phyloP scores from a whole-genome alignment of 1,140 invertebrate genomes.

The Eriosoma lanigerum region DNA sequence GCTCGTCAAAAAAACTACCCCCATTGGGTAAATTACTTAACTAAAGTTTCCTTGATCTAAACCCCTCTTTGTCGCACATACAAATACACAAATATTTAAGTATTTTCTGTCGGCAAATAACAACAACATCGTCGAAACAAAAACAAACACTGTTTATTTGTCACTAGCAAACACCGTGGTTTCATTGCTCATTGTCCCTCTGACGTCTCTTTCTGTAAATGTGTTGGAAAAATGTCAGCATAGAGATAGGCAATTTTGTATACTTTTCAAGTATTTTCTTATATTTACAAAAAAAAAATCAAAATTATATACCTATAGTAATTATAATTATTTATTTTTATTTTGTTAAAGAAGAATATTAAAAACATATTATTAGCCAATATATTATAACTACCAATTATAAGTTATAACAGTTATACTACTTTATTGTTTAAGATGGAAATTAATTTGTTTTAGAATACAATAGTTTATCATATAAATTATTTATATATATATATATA shows the following conservation, averaged over 20 bases:
- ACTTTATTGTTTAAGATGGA: no score
- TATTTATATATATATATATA: no score
- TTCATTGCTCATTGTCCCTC: neutral
- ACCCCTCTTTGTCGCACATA: neutral
- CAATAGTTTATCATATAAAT: no score
- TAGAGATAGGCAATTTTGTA: neutral
- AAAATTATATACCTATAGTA: no score
- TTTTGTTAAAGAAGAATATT: no score
- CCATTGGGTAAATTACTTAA: conserved; percentile 44
- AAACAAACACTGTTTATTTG: conserved; percentile 44
- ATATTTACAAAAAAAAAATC: no score
- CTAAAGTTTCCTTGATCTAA: conserved; percentile 27
- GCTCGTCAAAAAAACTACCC: conserved; percentile 37
- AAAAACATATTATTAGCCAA: no score
- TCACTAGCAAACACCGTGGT: neutral
- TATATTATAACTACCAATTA: no score
- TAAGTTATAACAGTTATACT: no score
- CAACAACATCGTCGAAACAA: neutral
- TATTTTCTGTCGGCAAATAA: conserved; percentile 20
- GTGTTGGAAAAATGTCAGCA: neutral
- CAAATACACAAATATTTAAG: conserved; percentile 3
- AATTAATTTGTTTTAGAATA: no score
- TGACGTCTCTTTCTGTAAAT: conserved; percentile 29
- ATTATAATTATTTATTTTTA: no score
- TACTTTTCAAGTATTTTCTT: no score